Evolutionary conservation across 2,113 vertebrate genomes (phyloP).

Genomic region (Rhipidura dahli): DNA sequence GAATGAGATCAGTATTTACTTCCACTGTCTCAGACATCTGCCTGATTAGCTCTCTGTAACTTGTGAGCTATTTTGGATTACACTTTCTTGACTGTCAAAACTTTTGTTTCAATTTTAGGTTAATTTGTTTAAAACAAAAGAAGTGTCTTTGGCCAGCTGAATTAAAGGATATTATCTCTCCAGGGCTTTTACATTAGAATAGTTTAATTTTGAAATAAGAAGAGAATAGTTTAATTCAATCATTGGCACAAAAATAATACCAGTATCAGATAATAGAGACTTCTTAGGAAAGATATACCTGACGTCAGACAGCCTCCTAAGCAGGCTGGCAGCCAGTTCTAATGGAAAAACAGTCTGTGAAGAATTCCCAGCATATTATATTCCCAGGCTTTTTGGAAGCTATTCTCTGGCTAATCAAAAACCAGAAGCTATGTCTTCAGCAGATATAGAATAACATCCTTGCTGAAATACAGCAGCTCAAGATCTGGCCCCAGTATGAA

Average conservation of each 20-base stretch:
- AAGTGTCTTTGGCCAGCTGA: background rate
- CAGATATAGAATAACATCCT: constrained; percentile 42
- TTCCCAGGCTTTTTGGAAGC: constrained; percentile 46
- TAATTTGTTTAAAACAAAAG: constrained; percentile 15
- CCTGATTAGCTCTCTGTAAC: background rate
- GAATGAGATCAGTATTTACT: background rate
- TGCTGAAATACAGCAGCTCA: constrained; percentile 9
- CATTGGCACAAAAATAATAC: constrained; percentile 21
- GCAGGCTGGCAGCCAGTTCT: constrained; percentile 52
- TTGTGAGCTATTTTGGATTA: background rate
- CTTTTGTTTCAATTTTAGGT: background rate
- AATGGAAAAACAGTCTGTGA: constrained; percentile 48
- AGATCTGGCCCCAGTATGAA: background rate
- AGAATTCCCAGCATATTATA: constrained; percentile 58
- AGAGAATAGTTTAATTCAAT: constrained; percentile 23
- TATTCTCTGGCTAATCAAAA: constrained; percentile 40
- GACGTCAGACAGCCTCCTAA: constrained; percentile 30
- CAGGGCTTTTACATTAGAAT: constrained; percentile 24
- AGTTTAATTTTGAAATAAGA: constrained; percentile 9
- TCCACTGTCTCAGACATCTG: background rate
- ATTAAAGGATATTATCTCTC: background rate
- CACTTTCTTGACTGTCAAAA: background rate
- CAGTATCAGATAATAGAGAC: constrained; percentile 33
- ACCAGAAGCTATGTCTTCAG: constrained; percentile 43
- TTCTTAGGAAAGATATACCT: constrained; percentile 58